These are phyloP conservation scores for Patella pellucida DNA, from an alignment of 2,888 invertebrate genomes.

Conservation along the genomic window DNA sequence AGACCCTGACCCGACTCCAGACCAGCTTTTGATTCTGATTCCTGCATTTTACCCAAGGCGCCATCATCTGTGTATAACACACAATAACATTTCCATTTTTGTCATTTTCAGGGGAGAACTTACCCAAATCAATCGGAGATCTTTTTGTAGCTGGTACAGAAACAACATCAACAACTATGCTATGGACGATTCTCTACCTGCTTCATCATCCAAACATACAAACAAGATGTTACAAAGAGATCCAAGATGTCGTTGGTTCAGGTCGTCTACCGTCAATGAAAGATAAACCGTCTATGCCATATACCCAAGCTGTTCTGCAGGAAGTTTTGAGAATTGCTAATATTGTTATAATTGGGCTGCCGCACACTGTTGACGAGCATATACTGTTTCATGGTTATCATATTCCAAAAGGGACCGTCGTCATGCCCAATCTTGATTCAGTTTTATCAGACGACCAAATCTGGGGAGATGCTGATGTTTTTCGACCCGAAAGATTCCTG, in stretches of 20 bases:
- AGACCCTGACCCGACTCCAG: no score
- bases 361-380: conserved; percentile 48
- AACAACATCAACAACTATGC: conserved; percentile 87
- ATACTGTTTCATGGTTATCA: conserved; percentile 49
- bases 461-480: conserved; percentile 47
- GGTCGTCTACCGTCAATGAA: conserved; percentile 37
- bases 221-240: conserved; percentile 39
- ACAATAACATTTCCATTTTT: no score
- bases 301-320: conserved; percentile 55
- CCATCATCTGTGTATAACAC: no score
- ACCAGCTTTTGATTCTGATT: no score
- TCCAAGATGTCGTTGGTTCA: conserved; percentile 63
- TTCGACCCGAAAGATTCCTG: conserved; percentile 56
- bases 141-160: conserved; percentile 72
- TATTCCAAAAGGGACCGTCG: conserved; percentile 54
- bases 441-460: conserved; percentile 42
- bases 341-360: conserved; percentile 45
- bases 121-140: conserved; percentile 38
- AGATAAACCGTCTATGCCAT: conserved; percentile 42
- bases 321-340: conserved; percentile 52
- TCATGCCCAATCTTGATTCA: conserved; percentile 48
- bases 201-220: conserved; percentile 80
- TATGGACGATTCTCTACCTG: conserved; percentile 85
- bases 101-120: neutral
- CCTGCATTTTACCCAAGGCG: no score